Conservation (phyloP, 1,140 invertebrate genomes). For the Caenorhabditis brenneri region DNA sequence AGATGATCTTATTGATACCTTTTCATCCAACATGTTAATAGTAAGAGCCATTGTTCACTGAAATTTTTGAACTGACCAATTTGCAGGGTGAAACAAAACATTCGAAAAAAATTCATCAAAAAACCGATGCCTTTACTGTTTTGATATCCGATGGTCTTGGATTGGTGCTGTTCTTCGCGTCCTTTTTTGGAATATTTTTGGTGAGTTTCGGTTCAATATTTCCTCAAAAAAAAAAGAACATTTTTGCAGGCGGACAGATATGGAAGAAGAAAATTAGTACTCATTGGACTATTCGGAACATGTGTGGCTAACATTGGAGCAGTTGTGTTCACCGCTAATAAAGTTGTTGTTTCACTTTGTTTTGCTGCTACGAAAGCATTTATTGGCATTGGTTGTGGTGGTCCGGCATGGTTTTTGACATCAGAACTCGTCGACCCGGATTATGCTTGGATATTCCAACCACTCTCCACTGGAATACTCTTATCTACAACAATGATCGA, state of each 20-base stretch:
- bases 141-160: slow-evolving; percentile 54
- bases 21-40: slow-evolving; percentile 53
- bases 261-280: slow-evolving; percentile 48
- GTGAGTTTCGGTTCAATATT: not conserved
- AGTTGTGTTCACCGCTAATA: slow-evolving; percentile 28
- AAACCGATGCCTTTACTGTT: slow-evolving; percentile 27
- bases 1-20: slow-evolving; percentile 58
- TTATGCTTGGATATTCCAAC: slow-evolving; percentile 50
- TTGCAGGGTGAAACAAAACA: not conserved
- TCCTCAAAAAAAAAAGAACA: not conserved
- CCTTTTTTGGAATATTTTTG: slow-evolving; percentile 52
- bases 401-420: slow-evolving; percentile 60
- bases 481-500: slow-evolving; percentile 51
- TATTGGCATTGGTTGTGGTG: slow-evolving; percentile 57
- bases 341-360: slow-evolving; percentile 21
- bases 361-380: slow-evolving; percentile 56
- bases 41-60: not conserved
- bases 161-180: slow-evolving; percentile 52
- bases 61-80: not conserved
- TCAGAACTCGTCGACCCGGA: slow-evolving; percentile 55
- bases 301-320: slow-evolving; percentile 47
- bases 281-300: slow-evolving; percentile 55
- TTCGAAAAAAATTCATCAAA: not conserved
- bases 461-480: slow-evolving; percentile 56
- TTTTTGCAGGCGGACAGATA: slow-evolving; percentile 51